Base-by-base conservation (phyloP, 2,113 vertebrate species). In the Aleadryas rufinucha region DNA sequence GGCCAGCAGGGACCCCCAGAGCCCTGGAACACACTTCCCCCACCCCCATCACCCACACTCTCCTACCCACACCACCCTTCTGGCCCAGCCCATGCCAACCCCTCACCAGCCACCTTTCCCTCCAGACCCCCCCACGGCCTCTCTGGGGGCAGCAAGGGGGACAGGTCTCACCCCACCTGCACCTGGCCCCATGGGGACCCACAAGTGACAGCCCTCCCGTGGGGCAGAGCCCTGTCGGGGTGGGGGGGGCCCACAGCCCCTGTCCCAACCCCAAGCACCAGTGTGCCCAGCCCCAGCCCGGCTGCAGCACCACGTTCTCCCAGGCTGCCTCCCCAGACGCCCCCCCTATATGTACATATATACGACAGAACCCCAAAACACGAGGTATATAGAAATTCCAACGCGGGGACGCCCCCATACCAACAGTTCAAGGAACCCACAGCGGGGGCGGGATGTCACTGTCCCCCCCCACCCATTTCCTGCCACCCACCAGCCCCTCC, bases 341-440 rank as follows among this genome's bases (percentile, higher is more conserved):
- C 85, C 57, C 93, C 92, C 71, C 89, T 86, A 85, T 95, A 97
- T 84, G 94, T 93, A 94, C 79, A 93, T 74, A 95, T 86, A 97
- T 92, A 97, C 6, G 57, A 96, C 89, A 96, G 97, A 95, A 76
- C 96, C 97, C 96, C 97, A 84, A 96, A 97, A 97, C 87, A 88
- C 68, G 97, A 98, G 97, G 98, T 97, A 98, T 97, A 97, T 97
- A 97, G 97, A 83, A 97, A 96, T 91, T 83, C 80, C 84, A 97
- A 95, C 6, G 30, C 11, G 90, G 97, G 96, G 96, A 97, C 41
- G 17, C 41, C 96, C 96, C 97, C 93, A 92, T 93, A 97, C 84
- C 6, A 79, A 94, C 28, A 97, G 96, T 97, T 98, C 95, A 97
- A 96, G 95, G 95, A 98, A 98, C 94, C 80, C 96, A 97, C 93